Evolutionary conservation across 2,888 invertebrate genomes (phyloP), one percentile per base, ranked within the genome.

Genomic region (Trypoxylon attenuatum): DNA sequence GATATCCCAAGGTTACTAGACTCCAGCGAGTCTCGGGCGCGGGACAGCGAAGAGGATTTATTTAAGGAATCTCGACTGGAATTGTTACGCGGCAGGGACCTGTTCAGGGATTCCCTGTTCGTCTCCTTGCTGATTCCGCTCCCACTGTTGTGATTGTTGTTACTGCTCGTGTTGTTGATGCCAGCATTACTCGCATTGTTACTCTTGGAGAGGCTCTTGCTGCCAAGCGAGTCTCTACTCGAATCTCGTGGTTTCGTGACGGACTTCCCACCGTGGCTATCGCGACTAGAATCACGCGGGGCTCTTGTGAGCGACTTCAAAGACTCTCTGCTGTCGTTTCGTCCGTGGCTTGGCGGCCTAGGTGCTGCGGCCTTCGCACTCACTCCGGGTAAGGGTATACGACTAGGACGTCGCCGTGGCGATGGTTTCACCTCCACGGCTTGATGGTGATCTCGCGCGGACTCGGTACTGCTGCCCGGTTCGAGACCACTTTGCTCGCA

Each of bases 301-400:
- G 78, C 74, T 58, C 78, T 74, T 29, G 79, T 84, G 27, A 85
- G 52, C 2, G 87, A 85, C 42, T 82, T 86, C 15, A 87, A 76
- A 38, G 87, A 87, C 25, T 86, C 86, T 47, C 77, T 82, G 65
- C 83, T 85, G 70, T 87, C 86, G 76, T 83, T 84, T 25, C 83
- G 82, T 39, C 77, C 78, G 55, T 81, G 80, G 22, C 50, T 91
- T 0, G 91, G 91, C n/a, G 91, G 91, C 79, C 91, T 91, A 15
- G 92, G 91, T 64, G 92, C 91, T 49, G 91, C 88, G 88, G 83
- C 87, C 83, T 88, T 90, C 69, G 83, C 77, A 71, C 73, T 74
- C 47, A 79, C 66, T 22, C 89, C 90, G 43, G 90, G 91, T 83
- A 93, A 88, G 57, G 94, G 94, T 77, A 94, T 94, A 86, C 93